A percentile compares a stretch with the other conserved stretches of the same genome.
Conservation (phyloP, 2,888 invertebrate species). For the Exocentrus adspersus region DNA sequence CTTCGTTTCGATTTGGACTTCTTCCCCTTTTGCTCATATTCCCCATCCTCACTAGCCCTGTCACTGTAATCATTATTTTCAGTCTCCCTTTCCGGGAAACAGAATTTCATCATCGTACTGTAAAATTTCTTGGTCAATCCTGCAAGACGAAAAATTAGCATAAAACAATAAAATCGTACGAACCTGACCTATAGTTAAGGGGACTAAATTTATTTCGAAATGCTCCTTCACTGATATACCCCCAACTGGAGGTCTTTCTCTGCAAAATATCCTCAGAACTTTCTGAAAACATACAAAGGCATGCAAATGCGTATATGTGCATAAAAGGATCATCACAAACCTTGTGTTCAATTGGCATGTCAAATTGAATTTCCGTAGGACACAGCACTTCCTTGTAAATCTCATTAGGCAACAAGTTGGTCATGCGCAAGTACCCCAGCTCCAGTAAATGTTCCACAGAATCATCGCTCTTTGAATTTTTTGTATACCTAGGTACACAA, state of each 20-base stretch:
- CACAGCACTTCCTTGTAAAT: constrained; percentile 89
- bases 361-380: constrained; percentile 82
- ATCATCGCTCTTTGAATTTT: constrained; percentile 95
- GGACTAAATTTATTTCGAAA: constrained; percentile 98
- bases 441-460: constrained; percentile 97
- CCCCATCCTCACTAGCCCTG: constrained; percentile 69
- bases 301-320: too few relatives aligned
- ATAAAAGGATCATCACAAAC: constrained; percentile 48
- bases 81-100: constrained; percentile 93
- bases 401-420: constrained; percentile 93
- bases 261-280: constrained; percentile 92
- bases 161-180: too few relatives aligned
- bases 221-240: constrained; percentile 99
- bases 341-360: constrained; percentile 92
- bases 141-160: too few relatives aligned
- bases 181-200: constrained; percentile 86
- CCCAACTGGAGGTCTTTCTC: constrained; percentile 97
- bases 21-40: constrained; percentile 62
- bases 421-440: constrained; percentile 94
- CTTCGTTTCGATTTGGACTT: constrained; percentile 66
- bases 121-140: constrained; percentile 95
- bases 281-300: constrained; percentile 63
- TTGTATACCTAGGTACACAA: constrained; percentile 83
- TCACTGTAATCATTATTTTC: constrained; percentile 78
- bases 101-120: constrained; percentile 96